Evolutionary conservation across 2,888 invertebrate genomes (phyloP).

Genomic region (Cephus runcator): DNA sequence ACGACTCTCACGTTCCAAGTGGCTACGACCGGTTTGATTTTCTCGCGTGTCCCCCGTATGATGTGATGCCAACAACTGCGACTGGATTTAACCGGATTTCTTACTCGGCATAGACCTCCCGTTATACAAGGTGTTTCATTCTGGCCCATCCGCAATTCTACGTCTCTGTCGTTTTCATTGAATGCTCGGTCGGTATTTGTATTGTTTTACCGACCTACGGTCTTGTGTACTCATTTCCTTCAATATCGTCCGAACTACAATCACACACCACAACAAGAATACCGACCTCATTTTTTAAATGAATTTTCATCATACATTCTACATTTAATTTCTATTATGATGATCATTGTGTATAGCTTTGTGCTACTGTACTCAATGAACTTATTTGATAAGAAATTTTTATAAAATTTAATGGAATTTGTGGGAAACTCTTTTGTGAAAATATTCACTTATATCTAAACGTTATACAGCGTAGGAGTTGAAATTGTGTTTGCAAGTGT

Average conservation of each 20-base stretch:
- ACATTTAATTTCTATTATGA: background rate
- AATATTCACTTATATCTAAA: background rate
- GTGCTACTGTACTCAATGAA: background rate
- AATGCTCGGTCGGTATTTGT: background rate
- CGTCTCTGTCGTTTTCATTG: background rate
- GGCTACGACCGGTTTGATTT: constrained; percentile 20
- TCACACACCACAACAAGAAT: constrained; percentile 73
- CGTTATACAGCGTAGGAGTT: background rate
- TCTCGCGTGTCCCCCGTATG: constrained; percentile 21
- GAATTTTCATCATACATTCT: background rate
- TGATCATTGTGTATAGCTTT: background rate
- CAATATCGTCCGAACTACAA: constrained; percentile 19
- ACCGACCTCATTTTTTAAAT: background rate
- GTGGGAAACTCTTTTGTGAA: background rate
- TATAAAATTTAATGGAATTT: too few species aligned
- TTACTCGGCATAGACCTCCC: constrained; percentile 9
- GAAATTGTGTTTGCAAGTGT: background rate
- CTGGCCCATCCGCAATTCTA: background rate
- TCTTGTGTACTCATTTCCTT: background rate
- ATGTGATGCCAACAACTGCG: constrained; percentile 36
- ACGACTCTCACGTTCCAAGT: constrained; percentile 25
- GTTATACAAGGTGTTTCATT: constrained; percentile 7
- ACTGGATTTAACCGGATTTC: constrained; percentile 46
- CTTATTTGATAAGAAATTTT: background rate
- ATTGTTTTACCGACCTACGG: background rate